Evolutionary conservation across 2,113 vertebrate genomes (phyloP), one percentile per base, ranked within the genome.

Genomic region (Galbula dea): DNA sequence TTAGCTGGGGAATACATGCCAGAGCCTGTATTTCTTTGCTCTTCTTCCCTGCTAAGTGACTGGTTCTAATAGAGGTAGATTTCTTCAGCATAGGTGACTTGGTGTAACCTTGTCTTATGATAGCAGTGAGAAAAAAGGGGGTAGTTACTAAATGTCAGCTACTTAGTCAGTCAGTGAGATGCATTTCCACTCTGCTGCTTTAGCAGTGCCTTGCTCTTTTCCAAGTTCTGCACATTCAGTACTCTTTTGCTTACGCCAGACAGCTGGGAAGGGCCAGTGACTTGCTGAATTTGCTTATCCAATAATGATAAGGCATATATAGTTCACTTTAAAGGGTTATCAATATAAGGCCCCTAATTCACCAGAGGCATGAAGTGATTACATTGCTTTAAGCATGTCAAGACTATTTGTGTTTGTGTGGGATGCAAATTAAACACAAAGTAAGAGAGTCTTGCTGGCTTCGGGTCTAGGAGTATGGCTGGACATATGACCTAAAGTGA

Each of bases 401-500:
- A 49, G 39, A n/a, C 59, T 74, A 24, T 49, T 69, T n/a, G 26
- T 59, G 61, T 45, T 71, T 0, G 1, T n/a, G 55, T 24, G 43
- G 23, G 48, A 46, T 63, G 14, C 63, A 49, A 58, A 43, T 19
- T 26, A n/a, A 87, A 37, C 54, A 55, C 15, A 4, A 32, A 34
- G 8, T 5, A 48, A 43, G 52, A n/a, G 23, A 12, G 14, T 21
- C 21, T 17, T 58, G 26, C 58, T 68, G 61, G 9, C 19, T n/a
- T 62, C 76, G 51, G 52, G 34, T 52, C n/a, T 65, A 19, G 20
- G 20, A 20, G 17, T 11, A 14, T 36, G 37, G 37, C 18, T 20
- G 23, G 54, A 45, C 4, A 2, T 8, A 15, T 0, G 0, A 19
- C 0, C 8, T 24, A 57, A 75, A 88, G 39, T 3, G 11, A 66